A percentile compares a stretch with the other conserved stretches of the same genome.
Evolutionary conservation across 2,113 vertebrate genomes (phyloP).

Genomic region (Cochlearius cochlearius): DNA sequence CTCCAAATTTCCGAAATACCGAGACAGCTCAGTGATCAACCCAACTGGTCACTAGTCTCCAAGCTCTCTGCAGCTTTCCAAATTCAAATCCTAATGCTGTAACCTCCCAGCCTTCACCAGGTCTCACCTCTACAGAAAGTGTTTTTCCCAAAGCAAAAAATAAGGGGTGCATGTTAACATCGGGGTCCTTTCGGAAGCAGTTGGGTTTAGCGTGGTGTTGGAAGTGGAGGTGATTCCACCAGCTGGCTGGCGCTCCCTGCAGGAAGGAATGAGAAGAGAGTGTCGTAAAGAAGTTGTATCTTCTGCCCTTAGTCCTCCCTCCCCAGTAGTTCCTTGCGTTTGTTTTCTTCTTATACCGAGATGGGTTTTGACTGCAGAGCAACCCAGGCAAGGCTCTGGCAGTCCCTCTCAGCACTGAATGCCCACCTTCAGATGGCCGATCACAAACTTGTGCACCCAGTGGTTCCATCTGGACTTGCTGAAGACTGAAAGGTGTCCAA

Average conservation of each 20-base stretch:
- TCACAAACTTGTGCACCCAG: conserved; percentile 80
- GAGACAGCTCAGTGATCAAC: neutral
- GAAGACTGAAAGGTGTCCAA: conserved; percentile 83
- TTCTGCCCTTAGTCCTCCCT: neutral
- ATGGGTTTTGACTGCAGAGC: neutral
- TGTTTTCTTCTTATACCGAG: neutral
- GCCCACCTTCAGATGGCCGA: conserved; percentile 82
- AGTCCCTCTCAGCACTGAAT: neutral
- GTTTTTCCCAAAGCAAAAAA: conserved; percentile 82
- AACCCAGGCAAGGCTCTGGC: neutral
- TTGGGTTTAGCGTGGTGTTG: conserved; percentile 87
- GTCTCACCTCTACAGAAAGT: conserved; percentile 81
- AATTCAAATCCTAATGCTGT: neutral
- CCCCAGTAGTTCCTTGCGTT: neutral
- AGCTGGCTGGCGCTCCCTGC: conserved; percentile 82
- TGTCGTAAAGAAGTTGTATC: neutral
- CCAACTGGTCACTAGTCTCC: neutral
- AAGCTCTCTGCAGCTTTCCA: neutral
- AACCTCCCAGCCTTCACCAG: neutral
- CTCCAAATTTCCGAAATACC: neutral
- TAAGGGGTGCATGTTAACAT: conserved; percentile 82
- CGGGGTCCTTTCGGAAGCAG: conserved; percentile 82
- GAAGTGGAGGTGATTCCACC: conserved; percentile 86
- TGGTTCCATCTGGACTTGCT: conserved; percentile 80
- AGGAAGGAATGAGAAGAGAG: neutral